Evolutionary conservation across 2,113 vertebrate species (phyloP), one percentile per base, ranked within the genome.

Genomic region (Indri indri): DNA sequence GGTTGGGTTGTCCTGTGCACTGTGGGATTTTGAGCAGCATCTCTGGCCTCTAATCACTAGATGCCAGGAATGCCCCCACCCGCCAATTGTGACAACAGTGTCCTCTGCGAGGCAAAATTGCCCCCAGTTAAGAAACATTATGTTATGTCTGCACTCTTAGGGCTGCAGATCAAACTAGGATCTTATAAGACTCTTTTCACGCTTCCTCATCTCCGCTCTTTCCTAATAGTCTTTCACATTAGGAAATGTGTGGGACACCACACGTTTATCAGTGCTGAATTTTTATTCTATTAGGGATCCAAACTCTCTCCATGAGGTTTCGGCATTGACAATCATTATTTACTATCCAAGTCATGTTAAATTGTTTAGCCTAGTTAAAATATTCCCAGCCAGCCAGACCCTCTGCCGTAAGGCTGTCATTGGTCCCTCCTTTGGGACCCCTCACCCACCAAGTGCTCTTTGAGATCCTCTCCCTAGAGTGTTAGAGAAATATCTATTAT

Each of bases 81-180:
- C 7, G 34, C 12, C 13, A 13, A 12, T 2, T 85, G 84, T 3
- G 45, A 73, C 42, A 42, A 14, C 17, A 20, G 12, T 50, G 6
- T n/a, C 20, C 30, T 23, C 45, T 23, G 23, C n/a, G 20, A 6
- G 65, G 34, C 34, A 59, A 54, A 63, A 34, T n/a, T 18, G 0
- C 25, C 3, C 3, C 4, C 4, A 5, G 37, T 6, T 61, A 34
- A 45, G 13, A 50, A 54, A 12, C 10, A 0, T 20, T 25, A 4
- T 40, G 25, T 3, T 23, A 0, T 37, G 70, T 40, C 14, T 30
- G 0, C 3, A 6, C 76, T 23, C 14, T 14, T 27, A 16, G 8
- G 18, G 25, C 4, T 40, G 32, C 13, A 45, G 13, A 10, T 68
- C 81, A 37, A 61, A 37, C 30, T n/a, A 23, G 3, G 81, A 23